A percentile compares a stretch with the other conserved stretches of the same genome.
Evolutionary conservation across 2,888 invertebrate genomes (phyloP).

Genomic region (Lasioglossum malachurum): DNA sequence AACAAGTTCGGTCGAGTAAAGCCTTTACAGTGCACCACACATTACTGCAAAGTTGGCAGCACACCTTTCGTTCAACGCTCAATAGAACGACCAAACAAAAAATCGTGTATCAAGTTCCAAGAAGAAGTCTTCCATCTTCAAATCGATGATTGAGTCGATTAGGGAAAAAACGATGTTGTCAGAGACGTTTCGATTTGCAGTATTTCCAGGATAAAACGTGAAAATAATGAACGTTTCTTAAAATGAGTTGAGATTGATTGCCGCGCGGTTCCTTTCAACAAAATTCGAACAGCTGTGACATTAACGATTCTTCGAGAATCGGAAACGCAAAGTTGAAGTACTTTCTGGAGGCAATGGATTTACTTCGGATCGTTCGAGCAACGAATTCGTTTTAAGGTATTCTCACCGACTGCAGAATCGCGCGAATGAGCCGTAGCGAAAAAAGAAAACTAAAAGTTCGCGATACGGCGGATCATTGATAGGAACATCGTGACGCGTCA

Average conservation of each 20-base stretch:
- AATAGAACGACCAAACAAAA: neutral
- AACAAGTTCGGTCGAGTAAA: neutral
- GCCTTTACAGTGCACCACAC: neutral
- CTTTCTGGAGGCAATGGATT: neutral
- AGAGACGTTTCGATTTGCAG: neutral
- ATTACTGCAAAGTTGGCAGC: neutral
- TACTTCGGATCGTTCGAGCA: neutral
- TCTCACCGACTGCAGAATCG: neutral
- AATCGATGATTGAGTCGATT: neutral
- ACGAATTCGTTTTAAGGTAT: neutral
- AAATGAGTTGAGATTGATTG: neutral
- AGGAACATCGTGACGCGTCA: neutral
- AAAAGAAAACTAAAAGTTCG: neutral
- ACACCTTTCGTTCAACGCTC: neutral
- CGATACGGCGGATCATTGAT: neutral
- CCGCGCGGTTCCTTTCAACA: neutral
- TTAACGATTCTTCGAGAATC: neutral
- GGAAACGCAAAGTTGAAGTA: neutral
- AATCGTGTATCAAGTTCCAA: neutral
- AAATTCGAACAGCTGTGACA: neutral
- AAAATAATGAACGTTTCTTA: too few relatives aligned
- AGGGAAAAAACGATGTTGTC: neutral
- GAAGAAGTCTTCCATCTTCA: neutral
- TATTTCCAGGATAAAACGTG: neutral
- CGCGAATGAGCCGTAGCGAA: neutral